phyloP scores from a whole-genome alignment of 2,888 invertebrate genomes.

The Rapana venosa region DNA sequence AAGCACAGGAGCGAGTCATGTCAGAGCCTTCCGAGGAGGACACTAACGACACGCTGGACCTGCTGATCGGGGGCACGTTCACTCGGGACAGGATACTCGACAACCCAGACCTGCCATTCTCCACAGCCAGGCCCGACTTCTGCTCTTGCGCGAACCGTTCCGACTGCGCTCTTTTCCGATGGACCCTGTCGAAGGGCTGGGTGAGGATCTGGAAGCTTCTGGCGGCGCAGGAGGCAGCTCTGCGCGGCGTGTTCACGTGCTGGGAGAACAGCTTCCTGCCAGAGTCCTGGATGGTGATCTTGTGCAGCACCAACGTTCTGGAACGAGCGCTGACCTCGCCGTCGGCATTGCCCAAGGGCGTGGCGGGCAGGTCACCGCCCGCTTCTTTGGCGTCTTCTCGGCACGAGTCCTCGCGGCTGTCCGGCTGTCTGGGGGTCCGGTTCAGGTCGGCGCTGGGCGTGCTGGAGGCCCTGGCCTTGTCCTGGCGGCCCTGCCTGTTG shows the following conservation, averaged over 20 bases:
- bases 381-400: background rate
- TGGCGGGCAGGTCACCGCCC: background rate
- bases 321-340: background rate
- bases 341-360: background rate
- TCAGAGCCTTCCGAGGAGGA: background rate
- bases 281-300: constrained; percentile 46
- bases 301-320: constrained; percentile 41
- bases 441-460: background rate
- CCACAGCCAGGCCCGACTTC: background rate
- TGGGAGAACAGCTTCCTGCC: background rate
- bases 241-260: constrained; percentile 6
- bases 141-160: background rate
- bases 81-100: background rate
- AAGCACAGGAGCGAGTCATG: background rate
- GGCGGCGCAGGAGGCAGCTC: background rate
- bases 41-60: background rate
- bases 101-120: background rate
- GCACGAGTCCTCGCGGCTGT: background rate
- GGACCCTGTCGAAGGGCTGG: constrained; percentile 21
- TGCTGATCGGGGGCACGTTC: background rate
- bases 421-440: background rate
- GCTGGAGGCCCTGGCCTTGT: background rate
- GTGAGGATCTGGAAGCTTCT: background rate
- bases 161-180: background rate
- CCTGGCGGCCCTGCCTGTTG: background rate